phyloP scores from a whole-genome alignment of 1,140 invertebrate genomes.

The Hylyphantes graminicola region DNA sequence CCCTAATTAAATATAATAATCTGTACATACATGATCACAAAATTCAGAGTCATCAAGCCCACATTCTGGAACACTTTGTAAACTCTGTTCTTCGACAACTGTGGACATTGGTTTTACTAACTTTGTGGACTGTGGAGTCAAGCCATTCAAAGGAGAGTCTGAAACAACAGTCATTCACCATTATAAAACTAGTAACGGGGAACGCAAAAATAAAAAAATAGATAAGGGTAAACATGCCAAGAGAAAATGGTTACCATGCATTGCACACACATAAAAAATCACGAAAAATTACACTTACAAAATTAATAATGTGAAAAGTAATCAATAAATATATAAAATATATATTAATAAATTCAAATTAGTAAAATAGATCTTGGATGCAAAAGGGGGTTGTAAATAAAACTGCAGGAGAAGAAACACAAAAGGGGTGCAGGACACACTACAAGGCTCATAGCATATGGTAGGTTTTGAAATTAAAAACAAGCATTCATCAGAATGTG shows the following conservation, averaged over 20 bases:
- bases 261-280: slow-evolving; percentile 7
- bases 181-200: background rate
- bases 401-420: slow-evolving; percentile 10
- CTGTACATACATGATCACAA: slow-evolving; percentile 54
- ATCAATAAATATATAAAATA: background rate
- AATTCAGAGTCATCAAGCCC: slow-evolving; percentile 56
- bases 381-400: slow-evolving; percentile 5
- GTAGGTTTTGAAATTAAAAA: slow-evolving; percentile 30
- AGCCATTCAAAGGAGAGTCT: slow-evolving; percentile 69
- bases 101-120: slow-evolving; percentile 89
- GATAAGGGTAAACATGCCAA: slow-evolving; percentile 9
- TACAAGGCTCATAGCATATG: slow-evolving; percentile 17
- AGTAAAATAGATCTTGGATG: background rate
- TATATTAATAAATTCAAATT: background rate
- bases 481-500: slow-evolving; percentile 47
- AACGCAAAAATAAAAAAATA: background rate
- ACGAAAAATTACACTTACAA: background rate
- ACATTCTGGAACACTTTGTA: slow-evolving; percentile 57
- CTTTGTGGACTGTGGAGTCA: slow-evolving; percentile 80
- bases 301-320: background rate
- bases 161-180: background rate
- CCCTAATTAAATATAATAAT: too few relatives aligned
- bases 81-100: slow-evolving; percentile 80
- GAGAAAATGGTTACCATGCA: background rate
- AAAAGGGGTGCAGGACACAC: slow-evolving; percentile 18